phyloP scores from a whole-genome alignment of 2,797 vertebrate species.

The Muscicapa comitata region DNA sequence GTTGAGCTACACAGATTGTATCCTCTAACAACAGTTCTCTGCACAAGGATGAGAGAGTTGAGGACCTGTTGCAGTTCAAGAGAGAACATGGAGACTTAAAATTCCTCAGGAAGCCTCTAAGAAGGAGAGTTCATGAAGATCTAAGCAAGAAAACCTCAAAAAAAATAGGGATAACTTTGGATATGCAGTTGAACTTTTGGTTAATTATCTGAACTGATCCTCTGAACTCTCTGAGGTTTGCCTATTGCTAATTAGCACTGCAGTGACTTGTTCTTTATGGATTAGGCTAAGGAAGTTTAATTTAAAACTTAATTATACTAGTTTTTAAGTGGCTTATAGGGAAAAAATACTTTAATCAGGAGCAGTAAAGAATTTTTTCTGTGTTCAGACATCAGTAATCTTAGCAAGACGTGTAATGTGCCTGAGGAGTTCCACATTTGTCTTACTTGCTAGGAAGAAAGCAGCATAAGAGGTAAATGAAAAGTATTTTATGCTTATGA shows the following conservation, averaged over 20 bases:
- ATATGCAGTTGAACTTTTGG: constrained; percentile 62
- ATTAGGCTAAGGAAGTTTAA: constrained; percentile 68
- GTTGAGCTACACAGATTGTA: neutral
- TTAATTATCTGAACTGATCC: constrained; percentile 71
- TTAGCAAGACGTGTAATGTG: neutral
- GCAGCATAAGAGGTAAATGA: constrained; percentile 4
- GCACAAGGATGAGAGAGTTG: neutral
- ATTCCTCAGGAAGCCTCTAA: neutral
- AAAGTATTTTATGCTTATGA: neutral
- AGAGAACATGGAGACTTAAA: neutral
- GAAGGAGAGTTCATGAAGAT: neutral
- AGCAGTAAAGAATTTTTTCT: constrained; percentile 31
- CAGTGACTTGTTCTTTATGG: constrained; percentile 61
- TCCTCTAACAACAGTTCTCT: neutral
- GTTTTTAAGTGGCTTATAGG: constrained; percentile 69
- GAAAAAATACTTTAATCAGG: constrained; percentile 47
- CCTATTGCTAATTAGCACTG: constrained; percentile 65
- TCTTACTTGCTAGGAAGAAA: constrained; percentile 34
- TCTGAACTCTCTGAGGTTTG: constrained; percentile 69
- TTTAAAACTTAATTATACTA: constrained; percentile 71
- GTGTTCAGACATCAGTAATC: constrained; percentile 34
- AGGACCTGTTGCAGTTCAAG: neutral
- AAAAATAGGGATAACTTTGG: constrained; percentile 23
- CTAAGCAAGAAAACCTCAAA: neutral
- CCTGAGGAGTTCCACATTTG: constrained; percentile 8